phyloP scores from a whole-genome alignment of 92 coral and sea anemone species.

The Palythoa caribaeorum region DNA sequence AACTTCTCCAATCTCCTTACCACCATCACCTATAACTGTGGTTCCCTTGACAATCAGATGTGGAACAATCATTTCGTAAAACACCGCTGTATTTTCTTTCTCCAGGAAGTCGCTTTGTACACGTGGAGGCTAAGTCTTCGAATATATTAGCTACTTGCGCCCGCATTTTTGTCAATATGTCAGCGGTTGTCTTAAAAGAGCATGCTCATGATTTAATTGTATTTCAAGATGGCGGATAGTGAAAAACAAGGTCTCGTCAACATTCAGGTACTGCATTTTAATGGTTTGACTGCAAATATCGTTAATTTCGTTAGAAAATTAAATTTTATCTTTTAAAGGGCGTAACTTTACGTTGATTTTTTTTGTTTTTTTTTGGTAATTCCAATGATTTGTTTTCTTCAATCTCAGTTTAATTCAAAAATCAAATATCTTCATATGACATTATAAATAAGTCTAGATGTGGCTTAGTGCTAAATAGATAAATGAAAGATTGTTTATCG shows the following conservation, averaged over 20 bases:
- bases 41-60: constrained; percentile 33
- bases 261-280: constrained; percentile 53
- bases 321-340: not conserved
- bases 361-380: too few relatives aligned
- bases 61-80: constrained; percentile 61
- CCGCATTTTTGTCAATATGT: not conserved
- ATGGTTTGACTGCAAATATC: not conserved
- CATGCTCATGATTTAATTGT: constrained; percentile 27
- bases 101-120: not conserved
- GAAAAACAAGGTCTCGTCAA: constrained; percentile 80
- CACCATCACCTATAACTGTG: constrained; percentile 32
- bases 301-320: not conserved
- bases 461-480: too few relatives aligned
- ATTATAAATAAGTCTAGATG: too few relatives aligned
- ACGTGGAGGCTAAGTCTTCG: not conserved
- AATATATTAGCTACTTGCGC: not conserved
- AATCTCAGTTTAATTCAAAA: too few relatives aligned
- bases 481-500: too few relatives aligned
- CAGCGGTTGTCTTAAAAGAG: constrained; percentile 38
- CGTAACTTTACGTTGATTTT: too few relatives aligned
- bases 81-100: not conserved
- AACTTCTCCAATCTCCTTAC: constrained; percentile 23
- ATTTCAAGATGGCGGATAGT: constrained; percentile 90
- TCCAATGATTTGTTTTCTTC: too few relatives aligned
- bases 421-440: too few relatives aligned